These are phyloP conservation scores for Meta bourneti DNA, from an alignment of 2,888 invertebrate species.

Conservation along the genomic window DNA sequence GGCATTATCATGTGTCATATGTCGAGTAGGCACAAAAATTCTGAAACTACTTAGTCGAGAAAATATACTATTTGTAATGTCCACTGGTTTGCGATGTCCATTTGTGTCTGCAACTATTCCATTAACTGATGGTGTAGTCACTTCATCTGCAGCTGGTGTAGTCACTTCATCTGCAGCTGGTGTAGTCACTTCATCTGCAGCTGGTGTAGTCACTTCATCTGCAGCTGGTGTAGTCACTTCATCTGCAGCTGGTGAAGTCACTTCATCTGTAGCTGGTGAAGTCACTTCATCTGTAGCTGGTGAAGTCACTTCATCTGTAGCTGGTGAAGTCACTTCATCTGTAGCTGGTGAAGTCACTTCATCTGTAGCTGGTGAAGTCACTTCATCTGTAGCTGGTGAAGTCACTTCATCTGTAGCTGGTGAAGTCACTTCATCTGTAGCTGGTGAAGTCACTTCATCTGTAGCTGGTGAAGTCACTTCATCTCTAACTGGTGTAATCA, in stretches of 20 bases:
- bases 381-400: neutral
- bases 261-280: neutral
- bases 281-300: neutral
- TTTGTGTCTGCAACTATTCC: neutral
- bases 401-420: neutral
- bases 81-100: neutral
- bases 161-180: neutral
- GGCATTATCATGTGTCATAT: too few species aligned
- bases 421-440: too few species aligned
- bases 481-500: neutral
- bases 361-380: too few species aligned
- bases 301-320: neutral
- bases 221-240: neutral
- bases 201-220: neutral
- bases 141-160: neutral
- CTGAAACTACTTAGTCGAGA: too few species aligned
- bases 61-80: too few species aligned
- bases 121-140: conserved; percentile 15
- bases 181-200: neutral
- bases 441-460: neutral
- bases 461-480: too few species aligned
- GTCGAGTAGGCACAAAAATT: neutral
- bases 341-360: neutral
- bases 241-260: neutral
- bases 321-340: too few species aligned